Conservation (phyloP, 2,113 vertebrate genomes). For the Euleptes europaea region DNA sequence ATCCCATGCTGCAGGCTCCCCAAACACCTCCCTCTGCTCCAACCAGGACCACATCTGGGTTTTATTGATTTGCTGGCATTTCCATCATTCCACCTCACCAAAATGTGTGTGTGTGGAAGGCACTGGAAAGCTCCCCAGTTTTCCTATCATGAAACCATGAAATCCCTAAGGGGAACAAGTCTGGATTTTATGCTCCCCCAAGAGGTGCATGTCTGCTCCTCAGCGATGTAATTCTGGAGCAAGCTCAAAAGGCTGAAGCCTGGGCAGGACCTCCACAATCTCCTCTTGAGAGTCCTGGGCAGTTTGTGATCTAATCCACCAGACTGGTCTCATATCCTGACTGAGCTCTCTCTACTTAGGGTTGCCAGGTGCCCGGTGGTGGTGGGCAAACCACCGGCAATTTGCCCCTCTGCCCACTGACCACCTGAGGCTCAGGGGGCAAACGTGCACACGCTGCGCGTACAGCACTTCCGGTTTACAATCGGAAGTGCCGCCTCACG, state of each 20-base stretch:
- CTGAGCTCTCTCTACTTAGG: too few species aligned
- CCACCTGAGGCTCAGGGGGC: too few species aligned
- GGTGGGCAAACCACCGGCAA: too few species aligned
- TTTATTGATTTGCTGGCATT: neutral
- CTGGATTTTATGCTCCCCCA: too few species aligned
- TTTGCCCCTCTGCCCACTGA: too few species aligned
- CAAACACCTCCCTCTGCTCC: too few species aligned
- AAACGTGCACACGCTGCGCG: too few species aligned
- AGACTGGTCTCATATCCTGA: neutral
- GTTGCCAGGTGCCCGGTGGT: too few species aligned
- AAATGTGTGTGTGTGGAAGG: neutral
- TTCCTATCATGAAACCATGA: neutral
- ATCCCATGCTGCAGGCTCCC: too few species aligned
- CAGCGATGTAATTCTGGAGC: neutral
- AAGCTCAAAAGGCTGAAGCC: neutral
- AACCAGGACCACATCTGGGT: neutral
- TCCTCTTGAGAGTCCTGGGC: neutral
- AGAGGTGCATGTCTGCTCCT: neutral
- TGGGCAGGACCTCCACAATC: neutral
- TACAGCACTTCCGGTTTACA: too few species aligned
- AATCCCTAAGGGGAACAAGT: too few species aligned
- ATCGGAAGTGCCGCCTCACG: too few species aligned
- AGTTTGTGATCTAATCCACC: neutral
- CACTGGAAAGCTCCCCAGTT: neutral
- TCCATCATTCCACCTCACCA: neutral